A percentile compares a stretch with the other conserved stretches of the same genome.
Conservation (phyloP, 2,113 vertebrate species). For the Sinosuthora webbiana region DNA sequence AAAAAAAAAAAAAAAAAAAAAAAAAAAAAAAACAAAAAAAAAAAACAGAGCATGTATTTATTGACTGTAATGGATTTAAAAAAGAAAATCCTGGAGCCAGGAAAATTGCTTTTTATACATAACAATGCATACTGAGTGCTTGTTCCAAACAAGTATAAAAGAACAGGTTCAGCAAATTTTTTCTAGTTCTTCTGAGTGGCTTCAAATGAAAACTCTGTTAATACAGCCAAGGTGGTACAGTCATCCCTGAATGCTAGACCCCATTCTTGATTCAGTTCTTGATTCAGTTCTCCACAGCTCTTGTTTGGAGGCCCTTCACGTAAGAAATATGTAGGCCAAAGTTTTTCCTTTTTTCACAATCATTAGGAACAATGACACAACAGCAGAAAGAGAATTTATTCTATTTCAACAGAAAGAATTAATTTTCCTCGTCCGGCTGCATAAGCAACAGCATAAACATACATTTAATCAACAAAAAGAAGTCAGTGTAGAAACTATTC, state of each 20-base stretch:
- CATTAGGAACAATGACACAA: not conserved
- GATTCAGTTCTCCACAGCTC: not conserved
- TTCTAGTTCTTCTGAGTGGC: not conserved
- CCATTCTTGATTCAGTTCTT: not conserved
- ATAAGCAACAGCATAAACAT: not conserved
- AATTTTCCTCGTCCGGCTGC: not conserved
- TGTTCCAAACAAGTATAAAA: not conserved
- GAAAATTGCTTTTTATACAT: not conserved
- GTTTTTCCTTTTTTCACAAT: not conserved
- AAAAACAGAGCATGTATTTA: not conserved
- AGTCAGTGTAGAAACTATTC: not conserved
- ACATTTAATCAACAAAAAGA: not conserved
- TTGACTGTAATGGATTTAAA: not conserved
- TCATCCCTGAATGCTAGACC: not conserved
- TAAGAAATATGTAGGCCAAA: not conserved
- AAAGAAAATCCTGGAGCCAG: not conserved
- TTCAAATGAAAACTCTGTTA: not conserved
- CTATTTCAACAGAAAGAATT: not conserved
- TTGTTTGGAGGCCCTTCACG: not conserved
- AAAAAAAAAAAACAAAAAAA: not conserved
- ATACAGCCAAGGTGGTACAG: not conserved
- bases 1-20: no score
- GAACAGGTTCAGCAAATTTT: not conserved
- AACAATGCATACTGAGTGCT: not conserved
- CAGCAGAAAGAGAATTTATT: not conserved